Evolutionary conservation across 2,113 vertebrate genomes (phyloP).

Genomic region (Rousettus leschenaultii): DNA sequence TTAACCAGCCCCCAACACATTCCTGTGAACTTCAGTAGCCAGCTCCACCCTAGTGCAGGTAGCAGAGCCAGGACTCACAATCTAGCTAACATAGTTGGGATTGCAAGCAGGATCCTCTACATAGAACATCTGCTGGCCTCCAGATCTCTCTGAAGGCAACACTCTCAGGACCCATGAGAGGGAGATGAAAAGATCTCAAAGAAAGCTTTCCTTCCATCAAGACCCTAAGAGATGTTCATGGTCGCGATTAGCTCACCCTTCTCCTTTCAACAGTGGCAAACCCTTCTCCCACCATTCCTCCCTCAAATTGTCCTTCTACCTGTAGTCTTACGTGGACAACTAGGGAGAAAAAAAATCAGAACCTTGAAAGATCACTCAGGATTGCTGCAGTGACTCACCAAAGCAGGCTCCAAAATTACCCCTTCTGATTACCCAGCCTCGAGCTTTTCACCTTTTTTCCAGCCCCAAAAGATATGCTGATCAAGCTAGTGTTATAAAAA

Average conservation of each 20-base stretch:
- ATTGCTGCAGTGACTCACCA: background rate
- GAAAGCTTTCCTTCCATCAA: background rate
- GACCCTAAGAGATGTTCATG: background rate
- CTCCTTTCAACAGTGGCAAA: background rate
- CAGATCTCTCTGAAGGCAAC: background rate
- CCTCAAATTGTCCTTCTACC: background rate
- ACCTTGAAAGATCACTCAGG: background rate
- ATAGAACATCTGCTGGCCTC: background rate
- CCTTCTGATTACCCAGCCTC: background rate
- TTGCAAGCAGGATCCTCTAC: background rate
- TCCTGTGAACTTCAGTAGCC: background rate
- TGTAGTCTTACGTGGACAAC: background rate
- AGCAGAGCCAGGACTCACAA: background rate
- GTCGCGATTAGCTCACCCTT: background rate
- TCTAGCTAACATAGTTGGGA: background rate
- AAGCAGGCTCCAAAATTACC: background rate
- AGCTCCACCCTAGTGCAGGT: no score
- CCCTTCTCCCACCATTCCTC: background rate
- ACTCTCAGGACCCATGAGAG: background rate
- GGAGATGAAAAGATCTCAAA: background rate
- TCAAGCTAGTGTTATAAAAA: background rate
- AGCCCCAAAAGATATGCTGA: background rate
- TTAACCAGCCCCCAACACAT: background rate
- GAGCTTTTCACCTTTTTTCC: background rate
- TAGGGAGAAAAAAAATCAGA: background rate